These are phyloP conservation scores for Callospermophilus lateralis DNA, from an alignment of 2,113 vertebrate species.

Conservation along the genomic window DNA sequence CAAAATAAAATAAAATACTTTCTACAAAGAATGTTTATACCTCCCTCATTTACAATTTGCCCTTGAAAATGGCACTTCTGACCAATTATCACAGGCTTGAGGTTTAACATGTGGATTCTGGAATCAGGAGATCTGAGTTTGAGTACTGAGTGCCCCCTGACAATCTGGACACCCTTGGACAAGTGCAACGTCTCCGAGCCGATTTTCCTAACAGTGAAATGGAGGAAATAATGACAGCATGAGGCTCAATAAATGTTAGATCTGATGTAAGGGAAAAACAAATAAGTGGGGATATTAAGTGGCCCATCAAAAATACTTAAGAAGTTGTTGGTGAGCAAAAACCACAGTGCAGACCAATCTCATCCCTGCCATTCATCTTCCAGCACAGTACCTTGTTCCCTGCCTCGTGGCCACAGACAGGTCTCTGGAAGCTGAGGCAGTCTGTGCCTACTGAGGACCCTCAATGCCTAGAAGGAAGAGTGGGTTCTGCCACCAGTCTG, in stretches of 20 bases:
- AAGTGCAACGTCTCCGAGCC: background rate
- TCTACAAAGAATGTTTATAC: background rate
- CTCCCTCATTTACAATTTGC: background rate
- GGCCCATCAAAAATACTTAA: background rate
- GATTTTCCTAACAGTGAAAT: constrained; percentile 1
- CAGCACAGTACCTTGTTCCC: background rate
- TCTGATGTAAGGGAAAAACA: background rate
- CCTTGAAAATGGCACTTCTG: constrained; percentile 32
- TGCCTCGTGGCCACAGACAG: background rate
- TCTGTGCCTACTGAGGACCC: background rate
- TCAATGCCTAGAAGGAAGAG: background rate
- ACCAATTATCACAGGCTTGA: background rate
- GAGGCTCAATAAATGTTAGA: background rate
- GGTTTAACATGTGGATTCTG: background rate
- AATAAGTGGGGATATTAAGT: background rate
- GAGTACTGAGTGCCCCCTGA: background rate
- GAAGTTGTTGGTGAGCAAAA: background rate
- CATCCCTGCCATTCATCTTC: background rate
- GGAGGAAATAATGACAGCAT: background rate
- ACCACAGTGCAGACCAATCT: background rate
- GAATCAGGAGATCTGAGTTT: background rate
- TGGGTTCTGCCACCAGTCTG: background rate
- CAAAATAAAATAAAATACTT: background rate
- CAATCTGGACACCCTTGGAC: background rate
- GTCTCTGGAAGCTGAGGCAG: background rate